Evolutionary conservation across 2,797 vertebrate genomes (phyloP).

Genomic region (Muraenolepis orangiensis): DNA sequence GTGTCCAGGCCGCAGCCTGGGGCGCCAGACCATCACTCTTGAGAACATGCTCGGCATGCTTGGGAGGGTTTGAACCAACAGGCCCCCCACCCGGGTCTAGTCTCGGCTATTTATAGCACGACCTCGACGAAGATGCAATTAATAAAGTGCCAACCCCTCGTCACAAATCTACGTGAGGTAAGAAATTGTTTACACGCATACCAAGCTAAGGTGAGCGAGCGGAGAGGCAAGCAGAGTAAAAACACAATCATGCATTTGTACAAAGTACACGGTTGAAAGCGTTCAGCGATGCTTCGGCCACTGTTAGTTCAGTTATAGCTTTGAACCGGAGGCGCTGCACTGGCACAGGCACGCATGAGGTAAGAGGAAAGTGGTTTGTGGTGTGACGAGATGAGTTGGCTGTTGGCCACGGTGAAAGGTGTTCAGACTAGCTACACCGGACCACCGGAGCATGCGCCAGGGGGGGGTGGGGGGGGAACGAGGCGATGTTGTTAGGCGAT

Average conservation of each 20-base stretch:
- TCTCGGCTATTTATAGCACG: conserved; percentile 61
- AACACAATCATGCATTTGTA: not conserved
- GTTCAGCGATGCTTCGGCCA: not conserved
- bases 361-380: not conserved
- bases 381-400: not conserved
- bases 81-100: conserved; percentile 54
- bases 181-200: conserved; percentile 3
- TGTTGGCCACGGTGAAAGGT: not conserved
- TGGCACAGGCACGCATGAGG: not conserved
- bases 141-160: conserved; percentile 53
- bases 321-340: conserved; percentile 8
- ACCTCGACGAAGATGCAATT: conserved; percentile 61
- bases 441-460: not conserved
- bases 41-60: conserved; percentile 73
- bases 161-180: conserved; percentile 21
- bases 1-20: conserved; percentile 54
- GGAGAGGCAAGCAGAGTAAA: not conserved
- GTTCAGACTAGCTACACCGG: conserved; percentile 55
- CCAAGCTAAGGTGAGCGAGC: not conserved
- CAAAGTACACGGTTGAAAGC: not conserved
- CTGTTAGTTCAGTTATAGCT: conserved; percentile 23
- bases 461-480: conserved; percentile 12
- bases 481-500: conserved; percentile 34
- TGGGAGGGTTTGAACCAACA: conserved; percentile 32
- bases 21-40: conserved; percentile 60